Evolutionary conservation across 37 sponge, comb jelly and placozoan genomes (phyloP).

Genomic region (Bolinopsis microptera): DNA sequence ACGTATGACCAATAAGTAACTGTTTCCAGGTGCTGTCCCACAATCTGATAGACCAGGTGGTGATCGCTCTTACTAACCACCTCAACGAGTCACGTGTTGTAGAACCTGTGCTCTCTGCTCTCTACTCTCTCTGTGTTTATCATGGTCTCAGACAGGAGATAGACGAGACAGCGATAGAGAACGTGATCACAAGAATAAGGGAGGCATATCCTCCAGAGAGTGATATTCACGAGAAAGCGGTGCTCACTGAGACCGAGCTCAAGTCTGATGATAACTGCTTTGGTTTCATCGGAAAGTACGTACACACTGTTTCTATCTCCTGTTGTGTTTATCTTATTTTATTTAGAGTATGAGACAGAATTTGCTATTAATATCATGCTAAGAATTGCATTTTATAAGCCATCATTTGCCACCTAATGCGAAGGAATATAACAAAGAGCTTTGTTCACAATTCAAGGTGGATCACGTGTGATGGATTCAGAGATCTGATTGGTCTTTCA

Average conservation of each 20-base stretch:
- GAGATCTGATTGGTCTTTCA: too few species aligned
- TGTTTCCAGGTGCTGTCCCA: constrained; percentile 34
- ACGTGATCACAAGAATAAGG: neutral
- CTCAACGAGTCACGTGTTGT: constrained; percentile 4
- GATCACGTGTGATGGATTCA: too few species aligned
- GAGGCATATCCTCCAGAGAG: neutral
- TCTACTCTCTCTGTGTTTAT: constrained; percentile 54
- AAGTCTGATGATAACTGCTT: constrained; percentile 66
- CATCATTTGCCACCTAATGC: too few species aligned
- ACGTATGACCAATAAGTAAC: too few species aligned
- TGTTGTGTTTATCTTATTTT: too few species aligned
- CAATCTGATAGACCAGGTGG: neutral
- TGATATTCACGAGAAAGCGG: constrained; percentile 9
- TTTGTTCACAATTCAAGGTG: too few species aligned
- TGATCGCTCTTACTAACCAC: neutral
- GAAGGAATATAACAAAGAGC: too few species aligned
- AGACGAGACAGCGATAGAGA: constrained; percentile 28
- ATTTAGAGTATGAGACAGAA: too few species aligned
- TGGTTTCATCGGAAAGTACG: constrained; percentile 58
- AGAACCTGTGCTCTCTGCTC: constrained; percentile 42
- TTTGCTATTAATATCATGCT: too few species aligned
- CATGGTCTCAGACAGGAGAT: constrained; percentile 64
- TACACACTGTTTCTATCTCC: too few species aligned
- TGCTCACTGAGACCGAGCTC: constrained; percentile 32
- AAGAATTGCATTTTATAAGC: too few species aligned